Evolutionary conservation across 2,113 vertebrate genomes (phyloP), one percentile per base, ranked within the genome.

Genomic region (Ranitomeya imitator): DNA sequence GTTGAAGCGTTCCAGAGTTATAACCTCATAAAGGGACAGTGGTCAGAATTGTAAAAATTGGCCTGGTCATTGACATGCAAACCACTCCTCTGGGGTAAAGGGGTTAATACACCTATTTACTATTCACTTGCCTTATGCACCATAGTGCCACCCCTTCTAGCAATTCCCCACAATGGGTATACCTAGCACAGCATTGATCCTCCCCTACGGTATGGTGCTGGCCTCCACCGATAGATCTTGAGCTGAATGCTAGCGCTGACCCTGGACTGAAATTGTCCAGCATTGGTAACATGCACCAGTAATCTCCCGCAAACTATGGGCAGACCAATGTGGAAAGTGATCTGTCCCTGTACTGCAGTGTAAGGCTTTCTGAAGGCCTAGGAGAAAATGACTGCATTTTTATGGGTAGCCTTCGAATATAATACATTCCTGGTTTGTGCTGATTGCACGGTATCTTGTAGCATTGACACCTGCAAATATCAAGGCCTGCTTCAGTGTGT

Each of bases 401-500:
- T 76, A 8, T 76, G 5, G 51, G 15, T 51, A 79, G 55, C 52
- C 16, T 26, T 59, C 26, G 54, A 26, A 23, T 37, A 16, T 1
- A 31, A 73, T 71, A 73, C 45, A 21, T 19, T 21, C 19, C 60
- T 16, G 81, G 45, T 11, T 71, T 71, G 37, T 45, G 37, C 37
- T 45, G 37, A 4, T 4, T 45, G 37, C 4, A 45, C 37, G 37
- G 5, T 45, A 45, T 45, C 3, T 45, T 45, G 37, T 45, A 45
- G 37, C 37, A 2, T 37, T 61, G 79, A 81, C 79, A 81, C 57
- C 63, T 84, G 63, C 69, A 69, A 69, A 54, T 63, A 45, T 84
- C 82, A 84, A 84, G 82, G 82, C 82, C 63, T 21, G 21, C 63
- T 71, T 55, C 51, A 71, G 45, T 31, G 82, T 26, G 82, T 55